phyloP scores from a whole-genome alignment of 64 coral and sea anemone genomes.

The Dendronephthya gigantea region DNA sequence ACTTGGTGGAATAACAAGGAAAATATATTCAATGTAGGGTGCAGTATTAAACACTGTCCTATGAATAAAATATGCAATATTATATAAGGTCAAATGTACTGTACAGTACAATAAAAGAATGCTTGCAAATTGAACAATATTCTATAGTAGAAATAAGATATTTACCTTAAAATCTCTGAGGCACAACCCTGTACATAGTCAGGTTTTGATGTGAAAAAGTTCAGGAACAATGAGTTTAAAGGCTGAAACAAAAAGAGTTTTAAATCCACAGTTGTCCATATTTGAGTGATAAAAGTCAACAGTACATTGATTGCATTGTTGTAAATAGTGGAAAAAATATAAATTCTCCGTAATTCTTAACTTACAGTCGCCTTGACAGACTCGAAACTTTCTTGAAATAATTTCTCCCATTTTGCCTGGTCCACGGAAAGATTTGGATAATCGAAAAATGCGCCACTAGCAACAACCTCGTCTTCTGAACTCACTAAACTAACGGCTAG shows the following conservation, averaged over 20 bases:
- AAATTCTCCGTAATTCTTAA: too few species aligned
- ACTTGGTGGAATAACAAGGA: slow-evolving; percentile 59
- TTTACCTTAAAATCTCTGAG: slow-evolving; percentile 68
- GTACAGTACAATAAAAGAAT: not conserved
- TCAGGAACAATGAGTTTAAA: slow-evolving; percentile 85
- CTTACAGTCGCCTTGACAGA: slow-evolving; percentile 65
- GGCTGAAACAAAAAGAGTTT: slow-evolving; percentile 51
- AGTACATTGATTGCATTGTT: too few species aligned
- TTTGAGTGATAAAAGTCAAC: too few species aligned
- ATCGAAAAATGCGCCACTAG: slow-evolving; percentile 92
- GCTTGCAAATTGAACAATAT: too few species aligned
- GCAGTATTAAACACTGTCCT: slow-evolving; percentile 93
- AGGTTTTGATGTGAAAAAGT: slow-evolving; percentile 92
- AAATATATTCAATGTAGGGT: slow-evolving; percentile 71
- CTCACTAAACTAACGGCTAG: slow-evolving; percentile 89
- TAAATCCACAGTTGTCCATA: too few species aligned
- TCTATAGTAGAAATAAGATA: not conserved
- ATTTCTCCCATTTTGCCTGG: slow-evolving; percentile 70
- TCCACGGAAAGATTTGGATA: slow-evolving; percentile 77
- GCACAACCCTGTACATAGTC: slow-evolving; percentile 92
- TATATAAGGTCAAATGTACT: not conserved
- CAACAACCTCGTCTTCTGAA: slow-evolving; percentile 74
- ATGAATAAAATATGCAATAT: slow-evolving; percentile 6
- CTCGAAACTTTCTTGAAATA: slow-evolving; percentile 62
- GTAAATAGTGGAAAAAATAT: too few species aligned